These are phyloP conservation scores for Carduelis carduelis DNA, from an alignment of 2,797 vertebrate genomes.

Conservation along the genomic window DNA sequence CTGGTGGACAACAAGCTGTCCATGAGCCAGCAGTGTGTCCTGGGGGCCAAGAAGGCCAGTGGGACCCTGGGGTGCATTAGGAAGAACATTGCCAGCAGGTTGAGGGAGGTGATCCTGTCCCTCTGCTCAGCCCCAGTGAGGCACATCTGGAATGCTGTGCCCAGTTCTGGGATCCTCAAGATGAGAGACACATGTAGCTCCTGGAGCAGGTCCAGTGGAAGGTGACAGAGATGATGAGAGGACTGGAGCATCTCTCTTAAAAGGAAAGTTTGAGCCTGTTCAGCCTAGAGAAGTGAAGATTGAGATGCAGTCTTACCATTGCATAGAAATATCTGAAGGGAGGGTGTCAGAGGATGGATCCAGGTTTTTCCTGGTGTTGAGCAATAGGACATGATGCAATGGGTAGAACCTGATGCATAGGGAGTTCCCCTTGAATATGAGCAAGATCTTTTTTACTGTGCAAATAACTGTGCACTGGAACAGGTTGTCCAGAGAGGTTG, in stretches of 20 bases:
- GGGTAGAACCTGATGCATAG: not conserved
- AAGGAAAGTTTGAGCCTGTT: not conserved
- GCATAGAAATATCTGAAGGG: not conserved
- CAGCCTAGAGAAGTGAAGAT: not conserved
- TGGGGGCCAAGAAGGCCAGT: accelerated
- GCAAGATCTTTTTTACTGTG: not conserved
- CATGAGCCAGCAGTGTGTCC: not conserved
- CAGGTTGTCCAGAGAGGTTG: not conserved
- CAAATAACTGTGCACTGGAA: not conserved
- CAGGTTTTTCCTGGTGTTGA: not conserved
- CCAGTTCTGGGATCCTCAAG: no score
- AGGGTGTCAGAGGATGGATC: not conserved
- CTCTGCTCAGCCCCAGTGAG: not conserved
- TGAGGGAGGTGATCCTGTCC: accelerated
- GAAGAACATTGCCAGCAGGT: not conserved
- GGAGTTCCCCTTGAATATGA: not conserved
- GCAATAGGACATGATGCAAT: not conserved
- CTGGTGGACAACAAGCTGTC: not conserved
- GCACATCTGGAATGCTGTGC: not conserved
- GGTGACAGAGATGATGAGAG: not conserved
- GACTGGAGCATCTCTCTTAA: not conserved
- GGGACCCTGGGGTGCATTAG: no score
- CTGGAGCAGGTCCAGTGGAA: accelerated
- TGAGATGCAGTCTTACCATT: not conserved
- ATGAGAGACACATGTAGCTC: accelerated